These are phyloP conservation scores for Xiphorhynchus elegans DNA, from an alignment of 2,113 vertebrate species.

Conservation along the genomic window DNA sequence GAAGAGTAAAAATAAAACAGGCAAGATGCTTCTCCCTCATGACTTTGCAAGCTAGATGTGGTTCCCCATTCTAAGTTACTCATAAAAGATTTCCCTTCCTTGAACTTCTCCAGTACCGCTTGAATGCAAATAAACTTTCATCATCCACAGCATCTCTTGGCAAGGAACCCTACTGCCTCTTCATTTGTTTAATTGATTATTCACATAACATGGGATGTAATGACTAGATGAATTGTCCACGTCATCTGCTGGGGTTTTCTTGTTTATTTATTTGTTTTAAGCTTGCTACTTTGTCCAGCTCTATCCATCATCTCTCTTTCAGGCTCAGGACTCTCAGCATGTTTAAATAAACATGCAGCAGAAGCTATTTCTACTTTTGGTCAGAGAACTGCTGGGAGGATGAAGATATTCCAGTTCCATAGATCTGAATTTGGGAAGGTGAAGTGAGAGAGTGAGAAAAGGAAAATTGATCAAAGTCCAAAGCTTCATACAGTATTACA, in stretches of 20 bases:
- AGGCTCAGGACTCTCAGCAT: fast-evolving
- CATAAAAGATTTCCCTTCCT: background rate
- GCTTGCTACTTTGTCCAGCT: background rate
- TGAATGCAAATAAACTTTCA: background rate
- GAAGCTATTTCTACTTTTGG: background rate
- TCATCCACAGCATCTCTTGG: background rate
- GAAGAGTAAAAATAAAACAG: background rate
- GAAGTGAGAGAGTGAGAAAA: background rate
- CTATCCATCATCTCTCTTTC: background rate
- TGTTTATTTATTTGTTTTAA: background rate
- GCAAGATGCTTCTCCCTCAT: background rate
- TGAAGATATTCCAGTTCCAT: background rate
- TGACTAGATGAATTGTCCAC: background rate
- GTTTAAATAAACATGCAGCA: background rate
- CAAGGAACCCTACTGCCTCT: background rate
- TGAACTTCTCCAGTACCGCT: background rate
- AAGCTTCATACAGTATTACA: background rate
- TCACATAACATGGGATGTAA: background rate
- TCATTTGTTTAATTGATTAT: background rate
- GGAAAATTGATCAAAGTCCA: background rate
- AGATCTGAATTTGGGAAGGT: background rate
- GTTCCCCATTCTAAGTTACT: background rate
- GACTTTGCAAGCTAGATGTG: background rate
- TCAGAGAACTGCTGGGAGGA: background rate
- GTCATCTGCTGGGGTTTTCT: background rate